A percentile compares a stretch with the other conserved stretches of the same genome.
Evolutionary conservation across 1,140 invertebrate genomes (phyloP).

Genomic region (Ylistrum balloti): DNA sequence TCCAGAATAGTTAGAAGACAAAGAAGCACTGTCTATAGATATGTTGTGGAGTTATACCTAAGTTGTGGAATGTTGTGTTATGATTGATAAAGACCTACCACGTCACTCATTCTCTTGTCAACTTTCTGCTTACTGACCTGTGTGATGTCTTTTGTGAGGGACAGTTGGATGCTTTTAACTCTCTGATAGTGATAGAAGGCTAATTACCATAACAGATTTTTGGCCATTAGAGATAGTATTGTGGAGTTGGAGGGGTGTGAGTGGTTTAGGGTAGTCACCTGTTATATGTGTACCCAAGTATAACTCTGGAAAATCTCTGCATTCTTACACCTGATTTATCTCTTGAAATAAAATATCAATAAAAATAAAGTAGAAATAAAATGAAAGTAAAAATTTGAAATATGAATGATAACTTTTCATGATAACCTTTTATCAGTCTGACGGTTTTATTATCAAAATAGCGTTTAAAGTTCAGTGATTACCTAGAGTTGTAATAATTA

Average conservation of each 20-base stretch:
- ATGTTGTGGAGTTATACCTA: neutral
- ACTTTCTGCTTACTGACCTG: neutral
- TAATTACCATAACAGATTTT: neutral
- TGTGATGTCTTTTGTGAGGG: neutral
- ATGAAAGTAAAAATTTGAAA: neutral
- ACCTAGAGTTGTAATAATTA: no score
- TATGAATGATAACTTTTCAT: neutral
- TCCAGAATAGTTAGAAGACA: no score
- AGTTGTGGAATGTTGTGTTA: neutral
- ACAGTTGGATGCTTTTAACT: constrained; percentile 16
- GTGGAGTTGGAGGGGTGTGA: neutral
- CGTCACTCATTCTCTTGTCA: neutral
- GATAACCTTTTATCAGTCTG: neutral
- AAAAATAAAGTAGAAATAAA: constrained; percentile 5
- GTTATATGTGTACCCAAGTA: neutral
- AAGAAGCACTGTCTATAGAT: neutral
- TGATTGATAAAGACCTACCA: constrained; percentile 10
- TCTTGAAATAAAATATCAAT: constrained; percentile 6
- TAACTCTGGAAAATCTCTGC: neutral
- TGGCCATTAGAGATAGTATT: neutral
- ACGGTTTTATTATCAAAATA: neutral
- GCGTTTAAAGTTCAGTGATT: no score
- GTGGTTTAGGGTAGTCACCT: neutral
- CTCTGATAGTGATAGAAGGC: neutral
- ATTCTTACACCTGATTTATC: neutral